Conservation (phyloP, 2,113 vertebrate species). For the Cryptoleucopteryx plumbea region DNA sequence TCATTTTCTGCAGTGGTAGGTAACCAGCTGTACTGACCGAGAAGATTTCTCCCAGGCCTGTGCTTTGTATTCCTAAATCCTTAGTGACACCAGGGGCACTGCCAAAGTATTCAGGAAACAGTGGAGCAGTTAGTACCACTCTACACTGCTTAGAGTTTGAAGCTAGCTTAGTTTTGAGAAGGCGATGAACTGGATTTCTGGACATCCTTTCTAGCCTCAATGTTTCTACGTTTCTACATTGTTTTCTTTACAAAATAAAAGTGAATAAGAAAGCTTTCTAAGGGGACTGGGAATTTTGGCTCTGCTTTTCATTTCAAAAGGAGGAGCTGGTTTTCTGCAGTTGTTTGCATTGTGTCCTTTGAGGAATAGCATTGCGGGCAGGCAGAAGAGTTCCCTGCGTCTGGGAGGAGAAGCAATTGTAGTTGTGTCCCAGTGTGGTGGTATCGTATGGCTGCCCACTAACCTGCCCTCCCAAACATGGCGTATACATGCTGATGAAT, state of each 20-base stretch:
- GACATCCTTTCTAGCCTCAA: neutral
- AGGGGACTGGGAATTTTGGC: neutral
- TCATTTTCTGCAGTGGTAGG: neutral
- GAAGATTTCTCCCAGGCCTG: neutral
- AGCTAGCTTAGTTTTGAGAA: neutral
- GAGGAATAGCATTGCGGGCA: neutral
- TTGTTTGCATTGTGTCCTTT: neutral
- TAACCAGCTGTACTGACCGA: neutral
- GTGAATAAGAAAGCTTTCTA: neutral
- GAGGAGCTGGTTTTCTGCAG: neutral
- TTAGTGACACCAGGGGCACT: neutral
- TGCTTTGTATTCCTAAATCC: neutral
- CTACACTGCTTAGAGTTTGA: neutral
- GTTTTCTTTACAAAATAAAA: neutral
- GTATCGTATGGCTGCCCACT: neutral
- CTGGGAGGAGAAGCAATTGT: neutral
- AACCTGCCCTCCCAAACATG: neutral
- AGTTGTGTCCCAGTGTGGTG: too few species aligned
- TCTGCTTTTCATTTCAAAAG: neutral
- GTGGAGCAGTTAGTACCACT: neutral
- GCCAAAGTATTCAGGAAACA: neutral
- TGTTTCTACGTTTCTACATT: neutral
- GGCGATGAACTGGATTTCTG: neutral
- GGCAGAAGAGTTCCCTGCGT: neutral
- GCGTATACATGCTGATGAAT: neutral